Base-by-base conservation (phyloP, 2,113 vertebrate genomes). In the Poicephalus meyeri region DNA sequence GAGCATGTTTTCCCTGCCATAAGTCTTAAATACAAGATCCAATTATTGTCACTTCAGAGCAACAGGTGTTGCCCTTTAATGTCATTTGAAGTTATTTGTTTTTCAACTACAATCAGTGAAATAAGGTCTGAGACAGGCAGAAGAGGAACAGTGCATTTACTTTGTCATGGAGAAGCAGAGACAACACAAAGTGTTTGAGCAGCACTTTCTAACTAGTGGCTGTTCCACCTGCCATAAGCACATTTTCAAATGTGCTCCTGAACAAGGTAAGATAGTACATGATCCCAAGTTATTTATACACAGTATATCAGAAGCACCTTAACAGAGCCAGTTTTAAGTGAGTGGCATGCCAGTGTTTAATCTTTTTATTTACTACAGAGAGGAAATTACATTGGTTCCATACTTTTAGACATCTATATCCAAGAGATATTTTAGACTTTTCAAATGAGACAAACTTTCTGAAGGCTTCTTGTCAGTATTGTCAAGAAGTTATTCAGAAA, bases 191-290 rank as follows among this genome's bases (percentile, higher is more conserved):
- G 79, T 46, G 55, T 78, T 53, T 58, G 56, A 96, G 33, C 52
- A 96, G 89, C 88, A 78, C 78, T 69, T 97, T 92, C 58, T 50
- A 91, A 89, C 42, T 44, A 80, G 72, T 21, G 47, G 68, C 82
- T 84, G 47, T 91, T 91, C 94, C 63, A 89, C 81, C 47, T 91
- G 39, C 31, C 83, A 72, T 93, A 78, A 97, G 89, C 86, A 95
- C 33, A 92, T 97, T 96, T 80, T 65, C 69, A 88, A 61, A 16
- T 26, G 29, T 42, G n/a, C 28, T 85, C 52, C 52, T 83, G 12
- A 90, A 81, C 49, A 77, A 69, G 14, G 46, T 25, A 91, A 63
- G 18, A 46, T 8, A 60, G 33, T 24, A 70, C 12, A 25, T 10
- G 79, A 39, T 60, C 72, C 35, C 37, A 89, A 64, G 41, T 87